Conservation (phyloP, 2,888 invertebrate genomes). For the Phanerotoma sp. region DNA sequence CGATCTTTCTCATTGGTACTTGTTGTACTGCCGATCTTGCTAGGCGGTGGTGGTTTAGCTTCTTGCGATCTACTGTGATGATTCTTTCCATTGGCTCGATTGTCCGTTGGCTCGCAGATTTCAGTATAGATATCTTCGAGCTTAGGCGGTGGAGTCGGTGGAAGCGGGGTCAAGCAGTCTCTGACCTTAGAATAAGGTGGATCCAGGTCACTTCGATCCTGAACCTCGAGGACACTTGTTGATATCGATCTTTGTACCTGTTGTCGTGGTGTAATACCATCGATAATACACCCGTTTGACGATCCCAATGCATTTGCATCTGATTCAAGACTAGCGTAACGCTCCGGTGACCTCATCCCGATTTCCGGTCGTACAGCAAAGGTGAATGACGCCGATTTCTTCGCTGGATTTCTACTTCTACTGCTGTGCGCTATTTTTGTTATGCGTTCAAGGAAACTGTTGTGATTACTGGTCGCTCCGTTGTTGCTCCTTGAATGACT, state of each 20-base stretch:
- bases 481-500: conserved; percentile 41
- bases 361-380: conserved; percentile 53
- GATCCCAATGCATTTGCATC: conserved; percentile 45
- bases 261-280: conserved; percentile 34
- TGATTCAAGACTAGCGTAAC: conserved; percentile 53
- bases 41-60: conserved; percentile 40
- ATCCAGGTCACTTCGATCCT: conserved; percentile 45
- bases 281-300: conserved; percentile 22
- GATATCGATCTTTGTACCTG: conserved; percentile 53
- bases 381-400: conserved; percentile 54
- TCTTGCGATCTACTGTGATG: conserved; percentile 21
- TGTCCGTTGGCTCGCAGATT: conserved; percentile 46
- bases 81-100: conserved; percentile 25
- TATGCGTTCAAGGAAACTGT: conserved; percentile 50
- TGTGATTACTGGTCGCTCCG: conserved; percentile 36
- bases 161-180: conserved; percentile 50
- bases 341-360: conserved; percentile 52
- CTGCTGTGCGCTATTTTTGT: conserved; percentile 53
- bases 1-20: conserved; percentile 46
- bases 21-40: too few relatives aligned
- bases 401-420: conserved; percentile 51
- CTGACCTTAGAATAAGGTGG: conserved; percentile 56
- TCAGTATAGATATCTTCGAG: conserved; percentile 56
- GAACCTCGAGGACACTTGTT: conserved; percentile 51
- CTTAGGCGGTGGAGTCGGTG: conserved; percentile 46